Evolutionary conservation across 2,888 invertebrate genomes (phyloP), one percentile per base, ranked within the genome.

Genomic region (Meloe dianella): DNA sequence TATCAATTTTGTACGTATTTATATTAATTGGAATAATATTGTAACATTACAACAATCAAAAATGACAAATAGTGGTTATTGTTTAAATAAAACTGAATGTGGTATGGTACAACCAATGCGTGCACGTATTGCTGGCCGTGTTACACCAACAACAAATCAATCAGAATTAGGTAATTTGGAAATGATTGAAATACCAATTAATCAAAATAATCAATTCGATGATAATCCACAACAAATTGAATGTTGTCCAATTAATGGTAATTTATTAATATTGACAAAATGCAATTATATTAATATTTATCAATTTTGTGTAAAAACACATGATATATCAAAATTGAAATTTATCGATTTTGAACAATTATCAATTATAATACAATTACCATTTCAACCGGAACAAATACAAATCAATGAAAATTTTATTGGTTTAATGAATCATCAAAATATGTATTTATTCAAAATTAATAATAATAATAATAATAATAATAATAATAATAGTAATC

Each of bases 121-220:
- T 66, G 91, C 90, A 20, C 84, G 92, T 62, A 92, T 92, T 65
- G 92, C 92, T 2, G 92, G 92, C 0, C 85, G 90, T 75, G 91
- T 91, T 0, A 92, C 92, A 12, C 92, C 92, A 0, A 91, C 90
- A 60, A 87, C 88, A 10, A 88, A 88, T 71, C 85, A 90, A 67
- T 86, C 88, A 0, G 87, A 89, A 73, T 86, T 89, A 66, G 84
- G 84, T 22, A 87, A 85, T 71, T 84, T 91, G 61, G 91, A 92
- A 82, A 91, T 92, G 85, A 91, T 93, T 69, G 92, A 92, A 80
- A 83, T 93, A 57, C 92, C 92, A 0, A 81, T 91, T 5, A 7
- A 2, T 4, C 87, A 86, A 64, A 80, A 84, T 51, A 86, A 89
- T 60, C 89, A 91, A 2, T 3, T 27, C 0, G 7, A 17, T 8